Evolutionary conservation across 2,113 vertebrate species (phyloP).

Genomic region (Brachypodius melanocephalos): DNA sequence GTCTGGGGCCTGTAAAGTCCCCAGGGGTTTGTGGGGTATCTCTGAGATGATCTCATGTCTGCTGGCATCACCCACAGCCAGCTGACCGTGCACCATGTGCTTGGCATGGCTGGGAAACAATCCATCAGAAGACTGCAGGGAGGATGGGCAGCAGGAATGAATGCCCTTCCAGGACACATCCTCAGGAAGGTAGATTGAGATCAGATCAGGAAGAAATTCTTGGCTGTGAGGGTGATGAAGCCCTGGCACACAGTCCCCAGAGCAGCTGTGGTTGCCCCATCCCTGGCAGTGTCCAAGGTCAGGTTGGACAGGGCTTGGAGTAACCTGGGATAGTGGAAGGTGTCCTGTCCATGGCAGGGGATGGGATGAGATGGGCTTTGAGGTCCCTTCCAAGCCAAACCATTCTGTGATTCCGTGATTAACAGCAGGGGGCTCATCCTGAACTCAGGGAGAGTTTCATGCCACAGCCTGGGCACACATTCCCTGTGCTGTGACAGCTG

Average conservation of each 20-base stretch:
- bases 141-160: background rate
- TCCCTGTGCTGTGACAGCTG: background rate
- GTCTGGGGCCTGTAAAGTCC: background rate
- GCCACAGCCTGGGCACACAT: background rate
- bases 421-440: background rate
- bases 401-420: background rate
- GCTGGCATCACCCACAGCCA: background rate
- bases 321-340: rapidly evolving
- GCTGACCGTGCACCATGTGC: background rate
- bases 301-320: rapidly evolving
- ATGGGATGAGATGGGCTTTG: rapidly evolving
- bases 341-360: background rate
- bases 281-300: background rate
- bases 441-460: background rate
- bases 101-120: background rate
- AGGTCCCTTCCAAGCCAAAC: background rate
- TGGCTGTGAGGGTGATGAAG: rapidly evolving
- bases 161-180: background rate
- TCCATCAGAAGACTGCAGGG: background rate
- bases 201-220: background rate
- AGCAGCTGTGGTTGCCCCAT: background rate
- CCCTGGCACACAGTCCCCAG: background rate
- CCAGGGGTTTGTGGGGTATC: background rate
- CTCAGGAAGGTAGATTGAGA: background rate
- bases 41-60: background rate